Evolutionary conservation across 2,888 invertebrate species (phyloP).

Genomic region (Hedychridium roseum): DNA sequence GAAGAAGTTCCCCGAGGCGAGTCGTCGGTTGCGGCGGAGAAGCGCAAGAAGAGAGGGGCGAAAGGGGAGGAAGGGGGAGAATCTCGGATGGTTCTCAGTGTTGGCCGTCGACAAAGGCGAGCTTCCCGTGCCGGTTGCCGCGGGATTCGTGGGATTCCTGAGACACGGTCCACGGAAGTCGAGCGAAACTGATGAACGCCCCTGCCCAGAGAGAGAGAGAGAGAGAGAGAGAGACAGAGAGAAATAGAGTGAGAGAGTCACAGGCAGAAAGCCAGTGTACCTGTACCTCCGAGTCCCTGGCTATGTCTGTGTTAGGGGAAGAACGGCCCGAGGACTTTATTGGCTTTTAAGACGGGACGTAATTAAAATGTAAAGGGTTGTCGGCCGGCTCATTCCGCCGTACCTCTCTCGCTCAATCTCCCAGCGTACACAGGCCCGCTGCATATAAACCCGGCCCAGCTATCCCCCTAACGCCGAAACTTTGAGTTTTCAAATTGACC

Average conservation of each 20-base stretch:
- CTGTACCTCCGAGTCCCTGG: too few relatives aligned
- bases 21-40: conserved; percentile 17
- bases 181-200: conserved; percentile 39
- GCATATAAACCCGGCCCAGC: too few relatives aligned
- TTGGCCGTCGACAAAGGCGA: conserved; percentile 4
- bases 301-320: too few relatives aligned
- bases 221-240: too few relatives aligned
- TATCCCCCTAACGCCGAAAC: too few relatives aligned
- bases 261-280: too few relatives aligned
- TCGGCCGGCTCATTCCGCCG: conserved; percentile 18
- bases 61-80: too few relatives aligned
- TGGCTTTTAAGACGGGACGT: conserved; percentile 56
- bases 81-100: conserved; percentile 20
- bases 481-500: too few relatives aligned
- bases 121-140: conserved; percentile 8
- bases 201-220: conserved; percentile 24
- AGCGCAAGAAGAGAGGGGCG: too few relatives aligned
- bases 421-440: too few relatives aligned
- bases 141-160: conserved; percentile 14
- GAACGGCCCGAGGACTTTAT: conserved; percentile 54
- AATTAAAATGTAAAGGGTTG: conserved; percentile 60
- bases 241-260: too few relatives aligned
- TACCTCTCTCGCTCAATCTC: conserved; percentile 2
- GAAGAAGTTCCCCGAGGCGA: conserved; percentile 46
- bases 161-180: conserved; percentile 20